These are phyloP conservation scores for Chloroclystis v-ata DNA, from an alignment of 2,888 invertebrate species.

Conservation along the genomic window DNA sequence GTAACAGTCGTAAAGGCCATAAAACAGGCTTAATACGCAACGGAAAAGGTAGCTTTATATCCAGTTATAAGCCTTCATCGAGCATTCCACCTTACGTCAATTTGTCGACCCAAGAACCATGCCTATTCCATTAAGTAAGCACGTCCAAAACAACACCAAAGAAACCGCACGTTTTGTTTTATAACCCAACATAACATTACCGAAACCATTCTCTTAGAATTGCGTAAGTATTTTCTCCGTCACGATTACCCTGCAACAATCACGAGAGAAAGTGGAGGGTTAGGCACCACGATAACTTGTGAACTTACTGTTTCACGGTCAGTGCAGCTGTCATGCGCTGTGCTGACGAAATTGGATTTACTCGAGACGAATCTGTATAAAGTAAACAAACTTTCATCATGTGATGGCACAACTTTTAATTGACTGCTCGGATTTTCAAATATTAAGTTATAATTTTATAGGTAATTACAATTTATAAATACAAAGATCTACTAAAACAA, in stretches of 20 bases:
- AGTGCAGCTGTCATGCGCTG: conserved; percentile 37
- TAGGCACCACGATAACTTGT: conserved; percentile 26
- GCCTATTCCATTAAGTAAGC: not conserved
- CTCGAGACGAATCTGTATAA: too few species aligned
- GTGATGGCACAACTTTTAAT: too few species aligned
- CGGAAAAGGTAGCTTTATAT: too few species aligned
- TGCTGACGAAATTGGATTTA: conserved; percentile 1
- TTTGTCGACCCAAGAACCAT: not conserved
- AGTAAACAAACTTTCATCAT: too few species aligned
- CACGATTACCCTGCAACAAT: conserved; percentile 22
- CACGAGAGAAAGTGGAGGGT: conserved; percentile 30
- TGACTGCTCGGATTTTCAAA: too few species aligned
- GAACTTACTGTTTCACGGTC: conserved; percentile 38
- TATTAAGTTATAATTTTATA: too few species aligned
- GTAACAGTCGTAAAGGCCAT: too few species aligned
- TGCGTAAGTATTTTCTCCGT: conserved; percentile 28
- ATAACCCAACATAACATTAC: conserved; percentile 25
- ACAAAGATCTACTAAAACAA: too few species aligned
- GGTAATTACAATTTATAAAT: too few species aligned
- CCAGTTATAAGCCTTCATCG: too few species aligned
- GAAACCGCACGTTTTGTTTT: conserved; percentile 16
- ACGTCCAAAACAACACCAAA: not conserved
- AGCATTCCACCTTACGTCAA: too few species aligned
- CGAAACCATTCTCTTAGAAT: conserved; percentile 22
- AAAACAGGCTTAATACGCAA: too few species aligned